Percentiles rank a stretch among this genome's conserved stretches.
Evolutionary conservation across 2,888 invertebrate genomes (phyloP).

Genomic region (Seira musarum): DNA sequence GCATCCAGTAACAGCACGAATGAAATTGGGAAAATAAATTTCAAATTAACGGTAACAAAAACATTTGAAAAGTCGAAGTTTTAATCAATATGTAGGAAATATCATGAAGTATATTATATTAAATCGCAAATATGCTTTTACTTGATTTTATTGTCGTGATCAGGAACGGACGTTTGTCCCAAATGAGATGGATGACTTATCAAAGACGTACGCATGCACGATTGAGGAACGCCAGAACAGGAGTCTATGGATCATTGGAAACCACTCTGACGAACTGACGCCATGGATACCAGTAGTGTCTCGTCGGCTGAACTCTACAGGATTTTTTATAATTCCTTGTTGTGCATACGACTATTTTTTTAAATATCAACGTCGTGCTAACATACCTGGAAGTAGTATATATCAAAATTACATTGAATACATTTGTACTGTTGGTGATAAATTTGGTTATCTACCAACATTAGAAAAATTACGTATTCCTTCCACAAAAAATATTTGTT

Average conservation of each 20-base stretch:
- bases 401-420: conserved; percentile 78
- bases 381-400: conserved; percentile 75
- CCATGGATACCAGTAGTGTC: conserved; percentile 98
- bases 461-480: conserved; percentile 94
- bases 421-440: conserved; percentile 76
- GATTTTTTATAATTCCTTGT: conserved; percentile 94
- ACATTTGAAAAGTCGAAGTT: too few species aligned
- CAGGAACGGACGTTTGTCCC: conserved; percentile 50
- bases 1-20: neutral
- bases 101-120: too few species aligned
- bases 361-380: conserved; percentile 76
- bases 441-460: conserved; percentile 84
- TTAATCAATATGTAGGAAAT: too few species aligned
- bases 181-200: conserved; percentile 40
- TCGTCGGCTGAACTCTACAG: conserved; percentile 82
- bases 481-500: conserved; percentile 82
- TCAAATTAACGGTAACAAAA: neutral
- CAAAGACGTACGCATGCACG: neutral
- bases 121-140: too few species aligned
- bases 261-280: conserved; percentile 99
- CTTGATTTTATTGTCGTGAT: too few species aligned
- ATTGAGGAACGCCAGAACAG: conserved; percentile 71
- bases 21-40: neutral
- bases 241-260: conserved; percentile 96
- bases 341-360: conserved; percentile 83